Evolutionary conservation across 2,888 invertebrate species (phyloP).

Genomic region (Baccha elongata): DNA sequence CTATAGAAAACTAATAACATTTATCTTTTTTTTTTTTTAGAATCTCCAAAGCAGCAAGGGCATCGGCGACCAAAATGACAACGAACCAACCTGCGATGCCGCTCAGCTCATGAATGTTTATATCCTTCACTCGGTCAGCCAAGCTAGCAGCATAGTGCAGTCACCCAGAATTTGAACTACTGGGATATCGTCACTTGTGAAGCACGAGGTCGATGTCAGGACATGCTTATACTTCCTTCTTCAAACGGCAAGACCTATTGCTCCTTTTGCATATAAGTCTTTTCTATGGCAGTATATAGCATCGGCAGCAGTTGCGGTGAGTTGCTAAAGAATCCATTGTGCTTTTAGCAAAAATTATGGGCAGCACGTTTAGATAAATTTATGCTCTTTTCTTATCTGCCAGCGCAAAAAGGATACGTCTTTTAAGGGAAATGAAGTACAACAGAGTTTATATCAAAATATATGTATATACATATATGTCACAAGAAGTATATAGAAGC

Average conservation of each 20-base stretch:
- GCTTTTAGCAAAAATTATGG: conserved; percentile 57
- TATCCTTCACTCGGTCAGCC: conserved; percentile 29
- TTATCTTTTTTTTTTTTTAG: conserved; percentile 44
- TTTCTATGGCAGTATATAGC: conserved; percentile 12
- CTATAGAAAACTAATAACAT: conserved; percentile 43
- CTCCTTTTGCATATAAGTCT: conserved; percentile 59
- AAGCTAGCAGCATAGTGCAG: conserved; percentile 40
- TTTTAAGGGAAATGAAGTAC: conserved; percentile 18
- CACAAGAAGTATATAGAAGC: neutral
- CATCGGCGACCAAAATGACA: conserved; percentile 24
- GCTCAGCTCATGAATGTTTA: conserved; percentile 60
- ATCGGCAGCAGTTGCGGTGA: conserved; percentile 33
- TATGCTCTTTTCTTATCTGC: conserved; percentile 55
- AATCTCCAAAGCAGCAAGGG: conserved; percentile 42
- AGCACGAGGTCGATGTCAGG: conserved; percentile 29
- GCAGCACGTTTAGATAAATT: conserved; percentile 63
- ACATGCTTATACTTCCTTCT: conserved; percentile 15
- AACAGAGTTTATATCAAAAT: conserved; percentile 29
- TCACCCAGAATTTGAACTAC: conserved; percentile 63
- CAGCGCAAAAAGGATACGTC: conserved; percentile 43
- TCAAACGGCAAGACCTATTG: conserved; percentile 40
- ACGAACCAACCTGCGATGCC: conserved; percentile 4
- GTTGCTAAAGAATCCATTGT: conserved; percentile 53
- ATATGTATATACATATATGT: no score
- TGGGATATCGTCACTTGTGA: conserved; percentile 40